phyloP scores from a whole-genome alignment of 2,888 invertebrate genomes.

The Polydesmus complanatus region DNA sequence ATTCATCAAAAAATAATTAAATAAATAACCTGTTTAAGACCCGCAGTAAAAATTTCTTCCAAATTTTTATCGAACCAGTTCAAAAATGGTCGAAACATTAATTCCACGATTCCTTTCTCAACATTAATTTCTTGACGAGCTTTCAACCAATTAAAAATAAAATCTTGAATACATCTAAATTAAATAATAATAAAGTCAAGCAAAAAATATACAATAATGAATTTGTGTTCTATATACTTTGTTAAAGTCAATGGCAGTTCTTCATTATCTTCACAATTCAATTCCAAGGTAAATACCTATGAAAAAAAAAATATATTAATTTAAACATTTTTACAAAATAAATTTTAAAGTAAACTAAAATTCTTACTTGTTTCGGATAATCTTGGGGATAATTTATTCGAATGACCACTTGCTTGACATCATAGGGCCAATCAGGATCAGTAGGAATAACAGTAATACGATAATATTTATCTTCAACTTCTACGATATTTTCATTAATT shows the following conservation, averaged over 20 bases:
- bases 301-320: conserved; percentile 4
- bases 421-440: conserved; percentile 22
- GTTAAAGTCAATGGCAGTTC: conserved; percentile 14
- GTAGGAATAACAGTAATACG: conserved; percentile 17
- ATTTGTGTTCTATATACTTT: conserved; percentile 7
- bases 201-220: background rate
- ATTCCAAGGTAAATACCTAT: conserved; percentile 11
- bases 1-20: background rate
- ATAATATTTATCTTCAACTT: conserved; percentile 11
- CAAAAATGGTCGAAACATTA: conserved; percentile 30
- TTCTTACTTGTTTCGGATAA: conserved; percentile 19
- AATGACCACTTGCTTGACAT: conserved; percentile 16
- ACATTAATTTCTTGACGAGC: conserved; percentile 5
- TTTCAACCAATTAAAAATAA: conserved; percentile 16
- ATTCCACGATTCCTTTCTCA: conserved; percentile 24
- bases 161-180: conserved; percentile 14
- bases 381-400: conserved; percentile 15
- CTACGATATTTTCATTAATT: conserved; percentile 6
- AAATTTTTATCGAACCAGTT: conserved; percentile 32
- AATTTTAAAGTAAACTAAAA: background rate
- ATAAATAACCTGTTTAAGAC: conserved; percentile 28
- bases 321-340: background rate
- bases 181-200: background rate
- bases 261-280: conserved; percentile 7
- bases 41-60: conserved; percentile 31